phyloP scores from a whole-genome alignment of 1,140 invertebrate species.

The Pseudomyrmex dendroicus region DNA sequence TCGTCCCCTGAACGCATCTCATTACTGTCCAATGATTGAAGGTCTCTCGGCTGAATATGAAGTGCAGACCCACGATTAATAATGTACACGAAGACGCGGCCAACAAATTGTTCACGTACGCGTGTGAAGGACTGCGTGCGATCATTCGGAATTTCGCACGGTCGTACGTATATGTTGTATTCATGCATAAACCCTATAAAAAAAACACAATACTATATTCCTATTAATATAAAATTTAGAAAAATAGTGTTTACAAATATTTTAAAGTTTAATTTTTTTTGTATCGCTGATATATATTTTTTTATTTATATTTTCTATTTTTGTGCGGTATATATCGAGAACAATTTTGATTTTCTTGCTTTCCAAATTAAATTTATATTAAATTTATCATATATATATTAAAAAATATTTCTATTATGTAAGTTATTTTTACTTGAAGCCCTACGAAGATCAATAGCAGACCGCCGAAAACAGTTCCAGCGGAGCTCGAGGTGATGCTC shows the following conservation, averaged over 20 bases:
- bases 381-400: not conserved
- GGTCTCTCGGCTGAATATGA: constrained; percentile 57
- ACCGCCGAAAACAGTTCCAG: constrained; percentile 67
- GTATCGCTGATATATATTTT: not conserved
- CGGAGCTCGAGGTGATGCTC: constrained; percentile 64
- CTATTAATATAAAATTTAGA: not conserved
- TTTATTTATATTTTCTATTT: not conserved
- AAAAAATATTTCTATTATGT: not conserved
- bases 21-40: constrained; percentile 76
- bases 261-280: not conserved
- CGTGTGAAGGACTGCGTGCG: not conserved
- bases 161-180: not conserved
- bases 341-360: not conserved
- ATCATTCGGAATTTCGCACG: not conserved
- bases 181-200: constrained; percentile 23
- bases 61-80: constrained; percentile 67
- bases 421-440: constrained; percentile 69
- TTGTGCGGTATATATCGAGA: not conserved
- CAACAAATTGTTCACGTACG: constrained; percentile 74
- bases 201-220: not conserved
- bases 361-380: not conserved
- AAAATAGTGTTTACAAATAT: not conserved
- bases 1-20: constrained; percentile 73
- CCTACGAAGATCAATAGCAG: constrained; percentile 73
- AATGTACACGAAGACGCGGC: constrained; percentile 70